A percentile compares a stretch with the other conserved stretches of the same genome.
Conservation (phyloP, 2,888 invertebrate species). For the Lasiommata megera region DNA sequence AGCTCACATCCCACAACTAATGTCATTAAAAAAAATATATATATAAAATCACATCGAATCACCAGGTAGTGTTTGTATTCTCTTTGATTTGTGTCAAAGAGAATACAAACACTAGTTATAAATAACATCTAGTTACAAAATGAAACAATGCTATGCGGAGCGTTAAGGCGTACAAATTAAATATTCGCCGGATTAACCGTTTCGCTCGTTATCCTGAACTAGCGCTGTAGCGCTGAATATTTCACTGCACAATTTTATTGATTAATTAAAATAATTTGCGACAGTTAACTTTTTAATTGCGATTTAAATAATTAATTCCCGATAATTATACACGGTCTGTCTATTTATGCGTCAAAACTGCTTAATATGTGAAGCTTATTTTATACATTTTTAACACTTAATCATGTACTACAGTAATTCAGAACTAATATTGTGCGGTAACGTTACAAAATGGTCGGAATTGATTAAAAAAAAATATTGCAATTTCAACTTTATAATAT, state of each 20-base stretch:
- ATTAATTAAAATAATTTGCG: slow-evolving; percentile 25
- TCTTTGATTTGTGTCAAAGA: too few species aligned
- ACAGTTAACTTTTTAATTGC: slow-evolving; percentile 7
- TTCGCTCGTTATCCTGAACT: slow-evolving; percentile 23
- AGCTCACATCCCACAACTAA: too few species aligned
- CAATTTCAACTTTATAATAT: too few species aligned
- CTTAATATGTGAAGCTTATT: background rate
- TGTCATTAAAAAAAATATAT: too few species aligned
- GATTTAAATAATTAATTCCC: slow-evolving; percentile 3
- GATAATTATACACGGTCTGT: background rate
- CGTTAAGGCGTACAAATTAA: slow-evolving; percentile 24
- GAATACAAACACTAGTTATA: too few species aligned
- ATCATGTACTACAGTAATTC: too few species aligned
- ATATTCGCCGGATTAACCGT: slow-evolving; percentile 30
- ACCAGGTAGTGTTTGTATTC: too few species aligned
- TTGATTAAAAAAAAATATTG: too few species aligned
- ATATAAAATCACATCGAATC: too few species aligned
- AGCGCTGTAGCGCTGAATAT: slow-evolving; percentile 22
- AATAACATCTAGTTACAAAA: background rate
- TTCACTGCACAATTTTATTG: slow-evolving; percentile 20
- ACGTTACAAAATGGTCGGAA: too few species aligned
- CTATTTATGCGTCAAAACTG: background rate
- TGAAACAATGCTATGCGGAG: slow-evolving; percentile 19
- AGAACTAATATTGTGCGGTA: too few species aligned
- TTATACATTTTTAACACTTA: background rate